Evolutionary conservation across 2,113 vertebrate genomes (phyloP).

Genomic region (Ictidomys tridecemlineatus): DNA sequence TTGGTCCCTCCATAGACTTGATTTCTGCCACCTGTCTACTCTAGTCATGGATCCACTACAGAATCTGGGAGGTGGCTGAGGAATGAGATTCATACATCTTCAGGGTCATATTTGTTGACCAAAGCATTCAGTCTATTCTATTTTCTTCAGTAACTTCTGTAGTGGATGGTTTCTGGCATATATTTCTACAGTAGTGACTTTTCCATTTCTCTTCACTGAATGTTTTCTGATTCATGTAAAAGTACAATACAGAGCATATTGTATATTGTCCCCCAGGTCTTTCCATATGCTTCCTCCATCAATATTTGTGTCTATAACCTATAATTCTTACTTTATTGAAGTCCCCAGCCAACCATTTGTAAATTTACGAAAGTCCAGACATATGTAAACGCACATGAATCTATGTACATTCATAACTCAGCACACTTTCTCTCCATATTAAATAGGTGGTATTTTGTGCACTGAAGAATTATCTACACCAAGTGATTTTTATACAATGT

Average conservation of each 20-base stretch:
- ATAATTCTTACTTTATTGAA: not conserved
- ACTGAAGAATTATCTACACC: not conserved
- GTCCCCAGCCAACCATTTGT: not conserved
- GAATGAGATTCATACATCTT: not conserved
- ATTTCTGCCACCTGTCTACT: not conserved
- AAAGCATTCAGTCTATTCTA: not conserved
- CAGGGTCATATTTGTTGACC: not conserved
- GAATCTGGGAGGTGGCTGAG: not conserved
- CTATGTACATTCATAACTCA: rapidly evolving
- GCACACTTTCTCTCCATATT: not conserved
- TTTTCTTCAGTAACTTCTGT: not conserved
- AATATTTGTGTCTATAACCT: not conserved
- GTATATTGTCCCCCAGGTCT: not conserved
- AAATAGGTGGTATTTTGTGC: not conserved
- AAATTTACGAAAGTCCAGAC: not conserved
- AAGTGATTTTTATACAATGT: not conserved
- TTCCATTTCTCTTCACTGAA: not conserved
- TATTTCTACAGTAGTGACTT: not conserved
- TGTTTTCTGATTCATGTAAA: not conserved
- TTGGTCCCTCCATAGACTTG: rapidly evolving
- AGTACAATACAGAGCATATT: not conserved
- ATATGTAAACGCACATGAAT: not conserved
- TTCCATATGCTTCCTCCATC: not conserved
- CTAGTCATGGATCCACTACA: not conserved
- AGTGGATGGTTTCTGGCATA: not conserved